Conservation (phyloP, 2,113 vertebrate genomes). For the Parus major region DNA sequence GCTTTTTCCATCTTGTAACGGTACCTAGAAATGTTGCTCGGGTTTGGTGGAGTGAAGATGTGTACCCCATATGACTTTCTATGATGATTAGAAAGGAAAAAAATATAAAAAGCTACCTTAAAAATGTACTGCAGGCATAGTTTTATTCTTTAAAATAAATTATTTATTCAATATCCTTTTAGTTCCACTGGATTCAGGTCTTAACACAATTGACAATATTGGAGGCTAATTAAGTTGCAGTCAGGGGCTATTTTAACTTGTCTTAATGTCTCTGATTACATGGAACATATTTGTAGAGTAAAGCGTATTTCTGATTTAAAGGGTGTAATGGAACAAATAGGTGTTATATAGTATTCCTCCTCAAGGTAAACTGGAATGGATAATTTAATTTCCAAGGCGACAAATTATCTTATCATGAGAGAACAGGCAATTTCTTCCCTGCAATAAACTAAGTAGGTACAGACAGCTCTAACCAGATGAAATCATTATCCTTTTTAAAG, state of each 20-base stretch:
- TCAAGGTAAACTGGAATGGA: slow-evolving; percentile 66
- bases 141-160: slow-evolving; percentile 25
- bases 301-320: slow-evolving; percentile 60
- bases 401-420: slow-evolving; percentile 76
- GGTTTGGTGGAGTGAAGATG: not conserved
- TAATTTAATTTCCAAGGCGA: slow-evolving; percentile 78
- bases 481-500: slow-evolving; percentile 75
- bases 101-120: not conserved
- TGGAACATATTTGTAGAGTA: slow-evolving; percentile 36
- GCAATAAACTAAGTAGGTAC: slow-evolving; percentile 71
- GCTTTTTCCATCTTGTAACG: not conserved
- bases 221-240: slow-evolving; percentile 31
- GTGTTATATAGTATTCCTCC: slow-evolving; percentile 62
- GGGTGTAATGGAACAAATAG: slow-evolving; percentile 62
- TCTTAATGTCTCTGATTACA: slow-evolving; percentile 58
- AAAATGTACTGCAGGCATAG: not conserved
- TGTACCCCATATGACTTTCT: not conserved
- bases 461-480: slow-evolving; percentile 75
- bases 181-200: slow-evolving; percentile 10
- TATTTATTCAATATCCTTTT: slow-evolving; percentile 41
- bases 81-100: not conserved
- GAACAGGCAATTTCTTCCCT: slow-evolving; percentile 72
- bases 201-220: slow-evolving; percentile 26
- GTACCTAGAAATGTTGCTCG: not conserved
- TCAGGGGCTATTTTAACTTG: slow-evolving; percentile 47